Percentiles rank a stretch among this genome's conserved stretches.
Evolutionary conservation across 2,797 vertebrate species (phyloP).

Genomic region (Pipistrellus pipistrellus): DNA sequence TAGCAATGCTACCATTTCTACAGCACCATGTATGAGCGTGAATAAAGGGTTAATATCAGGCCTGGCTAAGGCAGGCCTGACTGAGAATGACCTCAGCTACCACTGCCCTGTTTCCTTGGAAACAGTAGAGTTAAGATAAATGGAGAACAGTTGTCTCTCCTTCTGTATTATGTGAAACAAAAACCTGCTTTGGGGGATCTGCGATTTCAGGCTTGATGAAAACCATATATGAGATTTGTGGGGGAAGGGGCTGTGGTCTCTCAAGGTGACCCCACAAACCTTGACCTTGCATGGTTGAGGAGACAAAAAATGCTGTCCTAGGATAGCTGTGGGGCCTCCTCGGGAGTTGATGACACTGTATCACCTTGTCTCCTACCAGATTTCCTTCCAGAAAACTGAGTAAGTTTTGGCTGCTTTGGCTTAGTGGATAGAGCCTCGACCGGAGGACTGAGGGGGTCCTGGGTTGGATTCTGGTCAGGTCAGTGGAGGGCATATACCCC

Average conservation of each 20-base stretch:
- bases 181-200: conserved; percentile 59
- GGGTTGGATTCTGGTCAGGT: no score
- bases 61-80: neutral
- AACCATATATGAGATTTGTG: conserved; percentile 53
- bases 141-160: conserved; percentile 70
- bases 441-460: no score
- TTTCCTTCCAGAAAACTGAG: conserved; percentile 39
- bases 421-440: no score
- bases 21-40: neutral
- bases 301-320: neutral
- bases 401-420: neutral
- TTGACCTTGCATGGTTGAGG: neutral
- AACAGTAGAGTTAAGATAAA: conserved; percentile 78
- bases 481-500: no score
- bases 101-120: conserved; percentile 74
- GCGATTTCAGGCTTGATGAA: conserved; percentile 57
- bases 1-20: neutral
- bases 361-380: neutral
- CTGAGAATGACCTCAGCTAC: conserved; percentile 75
- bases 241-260: neutral
- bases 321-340: neutral
- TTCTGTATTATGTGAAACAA: conserved; percentile 65
- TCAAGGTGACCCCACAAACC: conserved; percentile 22
- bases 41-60: conserved; percentile 75
- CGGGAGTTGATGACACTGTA: neutral